These are phyloP conservation scores for Pararge aegeria DNA, from an alignment of 1,140 invertebrate genomes.

Conservation along the genomic window DNA sequence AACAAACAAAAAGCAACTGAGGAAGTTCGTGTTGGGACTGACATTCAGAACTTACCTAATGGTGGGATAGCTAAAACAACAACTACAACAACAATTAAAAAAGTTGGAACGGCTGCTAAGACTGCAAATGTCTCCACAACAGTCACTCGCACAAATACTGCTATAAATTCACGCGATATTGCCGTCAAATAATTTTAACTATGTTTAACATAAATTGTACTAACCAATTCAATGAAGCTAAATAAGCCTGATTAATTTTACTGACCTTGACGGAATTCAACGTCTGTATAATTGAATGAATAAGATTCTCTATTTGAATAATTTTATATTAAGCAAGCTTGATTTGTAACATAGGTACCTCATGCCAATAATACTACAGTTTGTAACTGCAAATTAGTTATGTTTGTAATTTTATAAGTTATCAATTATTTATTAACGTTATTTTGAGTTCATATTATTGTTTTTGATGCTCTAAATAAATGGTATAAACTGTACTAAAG, in stretches of 20 bases:
- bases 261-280: neutral
- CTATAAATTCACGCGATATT: constrained; percentile 60
- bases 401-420: neutral
- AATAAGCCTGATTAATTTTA: neutral
- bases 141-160: constrained; percentile 58
- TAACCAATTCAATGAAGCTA: neutral
- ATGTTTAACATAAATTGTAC: neutral
- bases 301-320: neutral
- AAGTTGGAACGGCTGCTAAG: constrained; percentile 59
- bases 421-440: neutral
- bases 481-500: constrained; percentile 24
- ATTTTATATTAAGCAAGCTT: neutral
- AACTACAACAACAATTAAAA: constrained; percentile 63
- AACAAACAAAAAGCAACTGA: constrained; percentile 53
- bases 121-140: constrained; percentile 56
- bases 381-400: neutral
- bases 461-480: constrained; percentile 21
- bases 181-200: constrained; percentile 57
- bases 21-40: constrained; percentile 56
- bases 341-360: neutral
- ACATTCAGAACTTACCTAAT: constrained; percentile 60
- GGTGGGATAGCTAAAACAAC: constrained; percentile 63
- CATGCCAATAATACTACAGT: neutral
- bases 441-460: constrained; percentile 16
- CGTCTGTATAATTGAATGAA: neutral